Conservation (phyloP, 2,797 vertebrate species). For the Phataginus tetradactyla region DNA sequence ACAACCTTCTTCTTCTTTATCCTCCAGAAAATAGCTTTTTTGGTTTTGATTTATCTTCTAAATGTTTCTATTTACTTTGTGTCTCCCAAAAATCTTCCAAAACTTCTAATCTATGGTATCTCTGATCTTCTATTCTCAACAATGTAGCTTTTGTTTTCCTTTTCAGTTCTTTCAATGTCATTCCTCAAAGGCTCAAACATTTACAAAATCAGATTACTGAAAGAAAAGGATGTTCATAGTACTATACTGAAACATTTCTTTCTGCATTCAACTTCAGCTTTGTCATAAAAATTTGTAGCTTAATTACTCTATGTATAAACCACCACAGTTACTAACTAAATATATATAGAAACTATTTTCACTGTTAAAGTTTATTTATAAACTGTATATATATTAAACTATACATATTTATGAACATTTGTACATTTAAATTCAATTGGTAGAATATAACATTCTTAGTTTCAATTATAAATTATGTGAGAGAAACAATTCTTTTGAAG, state of each 20-base stretch:
- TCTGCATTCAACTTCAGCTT: background rate
- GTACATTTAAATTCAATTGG: background rate
- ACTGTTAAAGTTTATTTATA: background rate
- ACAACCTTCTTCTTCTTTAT: background rate
- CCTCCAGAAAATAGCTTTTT: background rate
- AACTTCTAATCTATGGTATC: background rate
- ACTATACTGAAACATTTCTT: background rate
- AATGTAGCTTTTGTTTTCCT: background rate
- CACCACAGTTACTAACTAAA: background rate
- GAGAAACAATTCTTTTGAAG: background rate
- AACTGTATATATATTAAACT: background rate
- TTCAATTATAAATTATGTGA: background rate
- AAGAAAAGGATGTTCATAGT: background rate
- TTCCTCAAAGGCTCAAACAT: background rate
- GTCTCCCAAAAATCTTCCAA: background rate
- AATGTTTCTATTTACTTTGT: background rate
- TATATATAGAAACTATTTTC: background rate
- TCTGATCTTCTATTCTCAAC: background rate
- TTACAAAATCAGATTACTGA: background rate
- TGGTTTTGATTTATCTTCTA: background rate
- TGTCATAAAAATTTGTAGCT: background rate
- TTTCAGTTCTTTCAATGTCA: background rate
- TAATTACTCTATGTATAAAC: background rate
- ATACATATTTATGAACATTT: background rate
- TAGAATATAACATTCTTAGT: background rate